A percentile compares a stretch with the other conserved stretches of the same genome.
These are phyloP conservation scores for Lucifuga dentata DNA, from an alignment of 2,113 vertebrate species.

Conservation along the genomic window DNA sequence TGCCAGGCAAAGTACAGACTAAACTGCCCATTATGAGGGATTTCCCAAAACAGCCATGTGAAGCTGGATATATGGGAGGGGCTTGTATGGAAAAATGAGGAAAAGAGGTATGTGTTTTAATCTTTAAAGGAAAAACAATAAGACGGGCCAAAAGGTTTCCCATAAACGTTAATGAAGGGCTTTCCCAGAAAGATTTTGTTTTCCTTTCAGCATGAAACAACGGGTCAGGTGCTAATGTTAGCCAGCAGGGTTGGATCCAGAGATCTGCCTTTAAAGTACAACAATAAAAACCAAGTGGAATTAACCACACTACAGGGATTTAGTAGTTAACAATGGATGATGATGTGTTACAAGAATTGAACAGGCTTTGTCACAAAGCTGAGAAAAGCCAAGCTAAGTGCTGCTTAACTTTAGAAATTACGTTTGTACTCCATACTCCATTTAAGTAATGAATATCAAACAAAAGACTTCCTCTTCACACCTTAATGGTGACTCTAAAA, in stretches of 20 bases:
- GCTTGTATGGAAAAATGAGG: slow-evolving; percentile 71
- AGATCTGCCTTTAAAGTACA: slow-evolving; percentile 43
- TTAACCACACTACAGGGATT: slow-evolving; percentile 44
- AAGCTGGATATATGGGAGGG: slow-evolving; percentile 63
- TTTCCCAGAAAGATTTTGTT: slow-evolving; percentile 78
- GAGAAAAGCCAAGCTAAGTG: not conserved
- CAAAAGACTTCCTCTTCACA: too few species aligned
- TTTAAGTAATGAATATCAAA: too few species aligned
- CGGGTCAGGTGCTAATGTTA: slow-evolving; percentile 74
- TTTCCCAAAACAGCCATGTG: slow-evolving; percentile 76
- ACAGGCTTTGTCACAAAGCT: slow-evolving; percentile 10
- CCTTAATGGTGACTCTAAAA: too few species aligned
- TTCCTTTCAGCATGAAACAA: slow-evolving; percentile 59
- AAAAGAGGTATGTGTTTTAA: slow-evolving; percentile 65
- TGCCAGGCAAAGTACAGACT: slow-evolving; percentile 71
- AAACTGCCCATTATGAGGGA: slow-evolving; percentile 73
- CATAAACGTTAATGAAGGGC: slow-evolving; percentile 81
- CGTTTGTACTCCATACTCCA: too few species aligned
- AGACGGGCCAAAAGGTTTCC: slow-evolving; percentile 76
- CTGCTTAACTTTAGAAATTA: slow-evolving; percentile 16
- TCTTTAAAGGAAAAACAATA: slow-evolving; percentile 60
- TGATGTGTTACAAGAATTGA: slow-evolving; percentile 44
- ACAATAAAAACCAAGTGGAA: slow-evolving; percentile 28
- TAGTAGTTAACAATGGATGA: slow-evolving; percentile 22
- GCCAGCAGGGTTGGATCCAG: slow-evolving; percentile 58